Percentiles rank a stretch among this genome's conserved stretches.
phyloP scores from a whole-genome alignment of 2,888 invertebrate genomes.

The Apamea crenata region DNA sequence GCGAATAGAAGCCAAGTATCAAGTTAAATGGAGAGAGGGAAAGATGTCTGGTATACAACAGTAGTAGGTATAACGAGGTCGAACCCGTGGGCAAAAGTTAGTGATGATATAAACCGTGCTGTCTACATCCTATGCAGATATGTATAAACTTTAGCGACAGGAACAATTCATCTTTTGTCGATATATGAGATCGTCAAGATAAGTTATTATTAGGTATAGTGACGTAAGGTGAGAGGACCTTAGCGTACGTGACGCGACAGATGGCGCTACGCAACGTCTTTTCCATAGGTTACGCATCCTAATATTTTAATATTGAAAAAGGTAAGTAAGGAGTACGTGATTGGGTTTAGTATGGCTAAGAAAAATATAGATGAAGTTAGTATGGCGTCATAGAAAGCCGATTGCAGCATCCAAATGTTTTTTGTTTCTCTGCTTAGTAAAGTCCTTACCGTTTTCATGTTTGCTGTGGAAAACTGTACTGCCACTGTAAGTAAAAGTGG shows the following conservation, averaged over 20 bases:
- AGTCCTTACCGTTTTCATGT: neutral
- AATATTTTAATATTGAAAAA: neutral
- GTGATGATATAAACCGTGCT: neutral
- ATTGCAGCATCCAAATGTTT: neutral
- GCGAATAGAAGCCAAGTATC: no score
- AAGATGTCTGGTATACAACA: no score
- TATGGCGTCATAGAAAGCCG: neutral
- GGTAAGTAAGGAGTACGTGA: neutral
- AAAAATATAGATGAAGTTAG: neutral
- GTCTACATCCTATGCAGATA: neutral
- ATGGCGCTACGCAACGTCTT: neutral
- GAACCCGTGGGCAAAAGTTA: neutral
- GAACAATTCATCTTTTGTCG: neutral
- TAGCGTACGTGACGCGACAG: neutral
- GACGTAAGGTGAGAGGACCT: neutral
- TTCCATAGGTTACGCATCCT: neutral
- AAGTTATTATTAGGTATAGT: neutral
- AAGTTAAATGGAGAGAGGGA: no score
- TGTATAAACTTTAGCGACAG: neutral
- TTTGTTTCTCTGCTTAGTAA: neutral
- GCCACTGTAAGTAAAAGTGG: neutral
- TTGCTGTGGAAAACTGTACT: neutral
- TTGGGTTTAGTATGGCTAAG: neutral
- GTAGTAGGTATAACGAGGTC: no score
- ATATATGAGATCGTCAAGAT: neutral